A percentile compares a stretch with the other conserved stretches of the same genome.
phyloP scores from a whole-genome alignment of 2,113 vertebrate genomes.

The Gobiocypris rarus region DNA sequence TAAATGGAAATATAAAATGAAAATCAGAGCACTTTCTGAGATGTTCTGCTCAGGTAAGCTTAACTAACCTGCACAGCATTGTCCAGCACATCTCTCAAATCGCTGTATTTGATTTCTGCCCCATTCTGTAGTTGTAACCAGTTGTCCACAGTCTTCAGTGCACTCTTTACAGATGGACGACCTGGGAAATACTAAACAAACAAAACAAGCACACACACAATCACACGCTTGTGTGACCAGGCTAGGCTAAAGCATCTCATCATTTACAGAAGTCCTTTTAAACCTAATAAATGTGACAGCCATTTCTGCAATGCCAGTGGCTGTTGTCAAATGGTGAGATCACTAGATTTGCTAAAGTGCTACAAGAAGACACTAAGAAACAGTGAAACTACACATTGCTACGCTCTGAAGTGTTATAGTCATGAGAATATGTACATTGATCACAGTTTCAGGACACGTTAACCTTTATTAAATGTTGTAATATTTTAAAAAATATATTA shows the following conservation, averaged over 20 bases:
- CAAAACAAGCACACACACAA: conserved; percentile 29
- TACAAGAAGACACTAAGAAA: not conserved
- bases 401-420: not conserved
- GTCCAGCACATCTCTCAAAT: conserved; percentile 76
- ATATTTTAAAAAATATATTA: not conserved
- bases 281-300: conserved; percentile 3
- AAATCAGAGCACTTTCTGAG: not conserved
- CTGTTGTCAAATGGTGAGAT: conserved; percentile 5
- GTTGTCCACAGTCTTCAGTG: conserved; percentile 72
- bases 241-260: not conserved
- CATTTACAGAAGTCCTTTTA: conserved; percentile 1
- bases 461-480: not conserved
- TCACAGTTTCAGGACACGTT: not conserved
- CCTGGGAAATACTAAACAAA: conserved; percentile 85
- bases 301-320: not conserved
- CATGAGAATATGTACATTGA: not conserved
- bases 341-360: conserved; percentile 1
- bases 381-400: not conserved
- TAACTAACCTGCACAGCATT: conserved; percentile 78
- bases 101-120: conserved; percentile 72
- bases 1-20: not conserved
- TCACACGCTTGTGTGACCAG: conserved; percentile 30
- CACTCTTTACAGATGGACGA: conserved; percentile 79
- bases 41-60: not conserved
- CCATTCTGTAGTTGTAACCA: conserved; percentile 77